Base-by-base conservation (phyloP, 2,797 vertebrate species). In the Lindbergichthys nudifrons region DNA sequence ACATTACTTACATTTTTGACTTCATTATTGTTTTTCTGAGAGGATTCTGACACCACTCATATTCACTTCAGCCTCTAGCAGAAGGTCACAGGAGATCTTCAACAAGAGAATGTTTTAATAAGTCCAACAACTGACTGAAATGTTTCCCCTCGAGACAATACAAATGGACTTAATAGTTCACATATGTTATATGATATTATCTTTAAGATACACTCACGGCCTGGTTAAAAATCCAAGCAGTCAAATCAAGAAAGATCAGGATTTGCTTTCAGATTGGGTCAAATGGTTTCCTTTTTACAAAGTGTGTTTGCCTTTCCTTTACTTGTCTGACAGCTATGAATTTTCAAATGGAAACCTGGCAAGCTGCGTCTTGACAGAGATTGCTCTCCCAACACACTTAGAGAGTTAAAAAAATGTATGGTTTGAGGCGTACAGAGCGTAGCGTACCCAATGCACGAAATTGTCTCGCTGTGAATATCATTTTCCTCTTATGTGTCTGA, bases 261-360 rank as follows among this genome's bases (percentile, higher is more conserved):
- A 88, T 91, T 84, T 82, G 70, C 88, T 87, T 89, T 83, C 85
- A 86, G 79, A 90, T 86, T 73, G 80, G 82, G 80, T 89, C 80
- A 87, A 90, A 90, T 43, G 57, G 71, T 80, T 92, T 90, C 80
- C 80, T 84, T 71, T 81, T 87, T 79, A 72, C 77, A 80, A 80
- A 73, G 79, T 80, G n/a, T 88, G 82, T 91, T 89, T 91, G 88
- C 79, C 84, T 92, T 88, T 85, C 75, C 81, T 87, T 81, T 88
- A 90, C 86, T 80, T 77, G 87, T 92, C 92, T 93, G 88, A 92
- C 89, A 90, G 90, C 82, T 88, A 87, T 87, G 86, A 82, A 85
- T 90, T 92, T 82, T 84, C 63, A 78, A 89, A 88, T 90, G 88
- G 89, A 95, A 94, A 93, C 73, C 84, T 92, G 93, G 91, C 94